These are phyloP conservation scores for Galerucella nymphaeae DNA, from an alignment of 2,888 invertebrate species.

Conservation along the genomic window DNA sequence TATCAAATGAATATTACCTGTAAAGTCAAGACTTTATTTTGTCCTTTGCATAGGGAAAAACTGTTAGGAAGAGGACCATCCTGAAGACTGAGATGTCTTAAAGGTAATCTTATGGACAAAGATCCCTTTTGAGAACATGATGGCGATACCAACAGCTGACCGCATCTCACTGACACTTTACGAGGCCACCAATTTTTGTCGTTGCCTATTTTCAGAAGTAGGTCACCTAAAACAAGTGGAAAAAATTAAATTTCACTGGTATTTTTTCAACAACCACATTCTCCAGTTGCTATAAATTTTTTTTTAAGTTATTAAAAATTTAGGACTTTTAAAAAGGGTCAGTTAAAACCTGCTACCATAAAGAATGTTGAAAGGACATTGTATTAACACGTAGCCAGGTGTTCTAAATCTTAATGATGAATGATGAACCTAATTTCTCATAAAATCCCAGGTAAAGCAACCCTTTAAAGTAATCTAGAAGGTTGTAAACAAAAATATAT, in stretches of 20 bases:
- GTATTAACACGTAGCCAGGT: not conserved
- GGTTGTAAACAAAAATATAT: not conserved
- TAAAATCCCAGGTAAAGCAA: not conserved
- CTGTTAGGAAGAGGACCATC: constrained; percentile 62
- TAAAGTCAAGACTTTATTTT: constrained; percentile 60
- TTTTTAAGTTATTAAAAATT: not conserved
- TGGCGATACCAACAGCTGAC: constrained; percentile 65
- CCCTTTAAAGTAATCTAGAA: not conserved
- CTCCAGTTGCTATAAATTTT: too few relatives aligned
- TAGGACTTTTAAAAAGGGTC: not conserved
- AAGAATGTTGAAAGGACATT: not conserved
- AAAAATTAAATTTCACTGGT: not conserved
- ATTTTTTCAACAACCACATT: too few relatives aligned
- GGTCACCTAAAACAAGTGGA: constrained; percentile 59
- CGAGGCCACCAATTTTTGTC: constrained; percentile 69
- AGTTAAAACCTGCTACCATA: not conserved
- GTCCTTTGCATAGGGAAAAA: constrained; percentile 61
- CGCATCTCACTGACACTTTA: constrained; percentile 70
- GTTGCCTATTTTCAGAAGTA: constrained; percentile 60
- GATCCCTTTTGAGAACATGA: constrained; percentile 41
- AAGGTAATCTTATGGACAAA: constrained; percentile 56
- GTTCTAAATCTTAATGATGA: constrained; percentile 6
- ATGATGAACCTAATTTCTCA: not conserved
- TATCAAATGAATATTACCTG: constrained; percentile 54
- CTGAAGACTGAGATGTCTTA: constrained; percentile 62